Conservation (phyloP, 1,140 invertebrate genomes). For the Lanistes nyassanus region DNA sequence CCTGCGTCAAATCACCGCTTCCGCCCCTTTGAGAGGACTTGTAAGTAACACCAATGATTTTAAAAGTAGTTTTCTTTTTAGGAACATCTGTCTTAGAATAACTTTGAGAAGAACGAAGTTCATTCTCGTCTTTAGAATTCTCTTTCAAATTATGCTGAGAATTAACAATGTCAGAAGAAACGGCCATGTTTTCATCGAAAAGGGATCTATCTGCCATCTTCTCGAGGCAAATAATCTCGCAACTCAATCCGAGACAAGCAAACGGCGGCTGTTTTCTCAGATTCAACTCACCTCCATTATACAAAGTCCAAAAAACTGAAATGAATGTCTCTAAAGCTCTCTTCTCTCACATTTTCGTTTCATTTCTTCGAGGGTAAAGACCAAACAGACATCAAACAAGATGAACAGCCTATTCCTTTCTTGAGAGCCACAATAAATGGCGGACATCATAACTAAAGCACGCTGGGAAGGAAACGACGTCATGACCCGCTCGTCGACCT, state of each 20-base stretch:
- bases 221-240: conserved; percentile 27
- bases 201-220: conserved; percentile 26
- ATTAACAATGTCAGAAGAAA: conserved; percentile 17
- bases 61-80: conserved; percentile 89
- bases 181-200: conserved; percentile 22
- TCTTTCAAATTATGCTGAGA: conserved; percentile 25
- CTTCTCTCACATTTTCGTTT: conserved; percentile 27
- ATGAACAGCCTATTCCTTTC: conserved; percentile 19
- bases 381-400: conserved; percentile 27
- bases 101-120: conserved; percentile 19
- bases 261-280: conserved; percentile 29
- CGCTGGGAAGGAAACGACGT: conserved; percentile 46
- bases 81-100: conserved; percentile 37
- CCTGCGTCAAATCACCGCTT: conserved; percentile 78
- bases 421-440: conserved; percentile 29
- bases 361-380: conserved; percentile 2
- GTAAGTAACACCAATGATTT: conserved; percentile 87
- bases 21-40: conserved; percentile 70
- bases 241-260: conserved; percentile 21
- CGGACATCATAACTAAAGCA: conserved; percentile 44
- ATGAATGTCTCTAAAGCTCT: conserved; percentile 2
- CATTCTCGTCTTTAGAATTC: conserved; percentile 23
- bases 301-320: conserved; percentile 21
- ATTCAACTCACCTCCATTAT: conserved; percentile 25
- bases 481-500: conserved; percentile 37